Percentiles rank a stretch among this genome's conserved stretches.
Evolutionary conservation across 1,140 invertebrate species (phyloP).

Genomic region (Scaptomyza montana): DNA sequence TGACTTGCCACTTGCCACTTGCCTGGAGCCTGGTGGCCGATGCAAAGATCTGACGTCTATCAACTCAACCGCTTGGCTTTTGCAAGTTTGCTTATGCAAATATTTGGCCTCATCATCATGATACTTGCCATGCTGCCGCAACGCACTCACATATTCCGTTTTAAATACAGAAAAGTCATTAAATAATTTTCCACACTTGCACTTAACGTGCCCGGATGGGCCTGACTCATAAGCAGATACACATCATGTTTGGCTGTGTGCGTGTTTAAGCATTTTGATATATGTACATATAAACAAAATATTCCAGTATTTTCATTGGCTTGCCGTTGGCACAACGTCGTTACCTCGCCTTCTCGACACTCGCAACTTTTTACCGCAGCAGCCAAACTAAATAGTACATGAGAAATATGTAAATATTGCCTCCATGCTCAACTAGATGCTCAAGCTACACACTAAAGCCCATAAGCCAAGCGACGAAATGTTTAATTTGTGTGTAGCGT

Average conservation of each 20-base stretch:
- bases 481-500: conserved; percentile 19
- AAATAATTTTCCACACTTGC: conserved; percentile 83
- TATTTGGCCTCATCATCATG: conserved; percentile 63
- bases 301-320: conserved; percentile 26
- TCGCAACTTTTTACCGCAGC: conserved; percentile 4
- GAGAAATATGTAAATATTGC: conserved; percentile 36
- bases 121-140: conserved; percentile 50
- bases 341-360: not conserved
- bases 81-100: conserved; percentile 71
- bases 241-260: conserved; percentile 30
- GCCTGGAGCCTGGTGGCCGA: conserved; percentile 10
- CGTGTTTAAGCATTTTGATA: conserved; percentile 58
- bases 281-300: conserved; percentile 70
- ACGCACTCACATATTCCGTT: conserved; percentile 79
- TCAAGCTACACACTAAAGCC: not conserved
- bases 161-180: conserved; percentile 82
- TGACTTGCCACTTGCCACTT: conserved; percentile 49
- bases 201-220: conserved; percentile 60
- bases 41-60: conserved; percentile 43
- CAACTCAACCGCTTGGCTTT: conserved; percentile 42
- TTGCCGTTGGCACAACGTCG: conserved; percentile 14
- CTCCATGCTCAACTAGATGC: not conserved
- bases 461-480: conserved; percentile 36
- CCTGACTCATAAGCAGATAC: conserved; percentile 43
- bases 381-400: conserved; percentile 17